These are phyloP conservation scores for Drosophila pseudoobscura DNA, from an alignment of 1,140 invertebrate genomes.

Conservation along the genomic window DNA sequence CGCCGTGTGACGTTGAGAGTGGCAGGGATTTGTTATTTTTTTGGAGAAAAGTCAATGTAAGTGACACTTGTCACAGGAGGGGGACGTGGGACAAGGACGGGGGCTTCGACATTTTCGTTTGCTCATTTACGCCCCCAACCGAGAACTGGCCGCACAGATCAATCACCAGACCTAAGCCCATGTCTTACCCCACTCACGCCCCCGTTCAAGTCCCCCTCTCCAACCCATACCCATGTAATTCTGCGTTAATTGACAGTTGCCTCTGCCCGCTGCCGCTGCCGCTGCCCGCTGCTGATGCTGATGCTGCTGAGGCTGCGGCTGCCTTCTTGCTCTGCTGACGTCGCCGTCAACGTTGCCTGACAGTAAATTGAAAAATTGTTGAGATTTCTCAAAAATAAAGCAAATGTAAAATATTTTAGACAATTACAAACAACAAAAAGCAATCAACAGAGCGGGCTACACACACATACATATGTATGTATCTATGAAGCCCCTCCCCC, in stretches of 20 bases:
- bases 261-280: constrained; percentile 14
- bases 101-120: constrained; percentile 36
- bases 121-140: constrained; percentile 50
- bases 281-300: constrained; percentile 7
- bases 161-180: constrained; percentile 41
- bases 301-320: constrained; percentile 12
- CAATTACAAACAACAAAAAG: constrained; percentile 51
- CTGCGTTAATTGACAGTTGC: constrained; percentile 68
- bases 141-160: constrained; percentile 44
- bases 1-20: constrained; percentile 42
- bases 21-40: constrained; percentile 33
- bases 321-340: constrained; percentile 21
- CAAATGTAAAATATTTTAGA: constrained; percentile 46
- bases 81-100: constrained; percentile 6
- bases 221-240: constrained; percentile 47
- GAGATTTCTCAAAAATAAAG: constrained; percentile 53
- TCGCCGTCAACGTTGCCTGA: constrained; percentile 54
- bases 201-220: background rate
- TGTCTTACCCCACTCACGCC: constrained; percentile 24
- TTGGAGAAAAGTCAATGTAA: constrained; percentile 66
- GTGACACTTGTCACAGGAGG: constrained; percentile 56
- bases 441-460: constrained; percentile 26
- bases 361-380: constrained; percentile 78
- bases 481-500: background rate
- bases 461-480: background rate